Evolutionary conservation across 2,113 vertebrate genomes (phyloP).

Genomic region (Rhinoptilus africanus): DNA sequence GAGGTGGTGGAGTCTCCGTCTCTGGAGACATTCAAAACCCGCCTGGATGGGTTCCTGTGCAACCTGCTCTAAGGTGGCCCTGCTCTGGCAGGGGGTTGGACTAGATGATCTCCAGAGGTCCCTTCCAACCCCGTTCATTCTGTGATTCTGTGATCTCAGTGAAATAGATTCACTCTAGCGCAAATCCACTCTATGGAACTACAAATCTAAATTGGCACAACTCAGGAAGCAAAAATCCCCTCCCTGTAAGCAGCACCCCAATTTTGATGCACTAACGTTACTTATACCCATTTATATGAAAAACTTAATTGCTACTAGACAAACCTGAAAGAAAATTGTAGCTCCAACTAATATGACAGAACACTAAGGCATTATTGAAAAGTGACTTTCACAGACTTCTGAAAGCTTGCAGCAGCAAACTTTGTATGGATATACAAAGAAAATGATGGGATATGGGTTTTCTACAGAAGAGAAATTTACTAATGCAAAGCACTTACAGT

Average conservation of each 20-base stretch:
- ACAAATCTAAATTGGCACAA: background rate
- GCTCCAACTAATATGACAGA: background rate
- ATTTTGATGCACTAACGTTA: background rate
- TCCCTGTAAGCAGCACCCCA: background rate
- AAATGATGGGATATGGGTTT: background rate
- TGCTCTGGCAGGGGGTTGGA: no score
- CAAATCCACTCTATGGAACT: background rate
- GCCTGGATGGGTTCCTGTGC: no score
- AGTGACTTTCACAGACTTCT: background rate
- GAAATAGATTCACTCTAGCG: background rate
- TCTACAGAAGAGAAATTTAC: background rate
- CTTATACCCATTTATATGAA: background rate
- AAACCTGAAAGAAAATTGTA: background rate
- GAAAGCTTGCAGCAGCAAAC: background rate
- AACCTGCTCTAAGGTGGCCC: no score
- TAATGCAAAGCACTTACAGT: background rate
- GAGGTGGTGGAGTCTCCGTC: no score
- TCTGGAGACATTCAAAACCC: no score
- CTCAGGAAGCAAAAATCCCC: background rate
- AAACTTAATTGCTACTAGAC: background rate
- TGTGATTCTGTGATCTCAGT: no score
- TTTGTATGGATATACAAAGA: background rate
- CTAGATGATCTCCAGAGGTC: no score
- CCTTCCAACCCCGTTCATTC: no score
- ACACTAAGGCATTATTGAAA: background rate